Base-by-base conservation (phyloP, 2,797 vertebrate species). In the Typhlichthys eigenmanni region DNA sequence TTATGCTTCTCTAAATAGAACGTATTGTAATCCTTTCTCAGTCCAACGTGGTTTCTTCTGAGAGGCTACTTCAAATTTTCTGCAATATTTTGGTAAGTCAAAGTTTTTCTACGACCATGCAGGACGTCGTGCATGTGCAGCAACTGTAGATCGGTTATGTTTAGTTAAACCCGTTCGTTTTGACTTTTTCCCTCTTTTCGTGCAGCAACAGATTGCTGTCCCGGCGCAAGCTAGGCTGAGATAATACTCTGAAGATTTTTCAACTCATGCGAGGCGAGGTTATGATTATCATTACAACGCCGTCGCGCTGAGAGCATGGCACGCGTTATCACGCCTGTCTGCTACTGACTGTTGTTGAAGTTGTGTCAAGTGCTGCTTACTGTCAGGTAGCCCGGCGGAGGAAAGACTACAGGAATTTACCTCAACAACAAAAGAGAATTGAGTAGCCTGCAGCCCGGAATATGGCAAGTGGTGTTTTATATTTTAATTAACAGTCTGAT, bases 1-100 rank as follows among this genome's bases (percentile, higher is more conserved):
- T 98, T 96, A 98, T 98, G 96, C 95, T 95, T 93, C 97, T 98
- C 95, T 97, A 98, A 98, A 98, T 98, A 98, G 97, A 95, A 94
- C 94, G 95, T 96, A 97, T 98, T 98, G 96, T 98, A 98, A 98
- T 97, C 95, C 95, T 95, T 95, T 85, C 95, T 95, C 97, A 98
- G 96, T 98, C 95, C 97, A 98, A 94, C 97, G 97, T 98, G 97
- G 95, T 98, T 96, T 95, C 95, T 96, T 95, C 94, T 91, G 87
- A 92, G 94, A 91, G 93, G 91, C 93, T 92, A 92, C 92, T 90
- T 94, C 95, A 93, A 91, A 90, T 94, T 92, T 95, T 94, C 91
- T 91, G 90, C 95, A 95, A 92, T 95, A 94, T 92, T 93, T 95
- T 92, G 96, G 96, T 98, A 94, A 98, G 96, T 98, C 81, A 87